phyloP scores from a whole-genome alignment of 2,888 invertebrate species.

The Rhingia campestris region DNA sequence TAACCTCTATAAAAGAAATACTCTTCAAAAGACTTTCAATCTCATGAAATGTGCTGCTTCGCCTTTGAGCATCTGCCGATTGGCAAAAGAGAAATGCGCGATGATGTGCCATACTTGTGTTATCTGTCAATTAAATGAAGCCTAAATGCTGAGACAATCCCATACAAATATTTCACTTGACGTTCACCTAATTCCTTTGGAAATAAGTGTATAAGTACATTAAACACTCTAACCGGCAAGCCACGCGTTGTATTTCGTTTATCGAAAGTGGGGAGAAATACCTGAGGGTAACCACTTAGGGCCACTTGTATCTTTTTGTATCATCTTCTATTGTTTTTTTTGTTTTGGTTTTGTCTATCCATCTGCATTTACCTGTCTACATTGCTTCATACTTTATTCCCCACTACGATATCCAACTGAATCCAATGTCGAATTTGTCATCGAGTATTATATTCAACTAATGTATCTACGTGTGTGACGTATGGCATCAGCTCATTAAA shows the following conservation, averaged over 20 bases:
- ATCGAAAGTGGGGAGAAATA: conserved; percentile 43
- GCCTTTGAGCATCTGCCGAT: conserved; percentile 27
- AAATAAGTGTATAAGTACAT: conserved; percentile 36
- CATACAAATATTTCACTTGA: conserved; percentile 35
- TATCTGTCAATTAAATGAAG: conserved; percentile 34
- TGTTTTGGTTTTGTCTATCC: conserved; percentile 21
- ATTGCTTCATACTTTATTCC: conserved; percentile 7
- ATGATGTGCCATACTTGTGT: conserved; percentile 45
- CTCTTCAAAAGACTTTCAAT: conserved; percentile 35
- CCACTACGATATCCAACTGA: conserved; percentile 8
- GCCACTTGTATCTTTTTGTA: conserved; percentile 29
- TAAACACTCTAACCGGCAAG: conserved; percentile 21
- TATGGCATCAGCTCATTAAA: conserved; percentile 48
- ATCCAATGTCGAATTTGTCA: conserved; percentile 41
- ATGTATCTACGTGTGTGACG: neutral
- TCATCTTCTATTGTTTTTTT: conserved; percentile 4
- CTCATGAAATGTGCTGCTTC: conserved; percentile 20
- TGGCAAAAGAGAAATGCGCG: conserved; percentile 38
- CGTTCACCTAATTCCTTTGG: conserved; percentile 58
- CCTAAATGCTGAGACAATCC: conserved; percentile 25
- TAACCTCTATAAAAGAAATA: neutral
- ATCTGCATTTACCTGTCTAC: conserved; percentile 27
- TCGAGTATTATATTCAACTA: neutral
- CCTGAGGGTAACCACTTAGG: conserved; percentile 41
- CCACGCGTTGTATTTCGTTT: neutral